Evolutionary conservation across 2,888 invertebrate species (phyloP).

Genomic region (Gari tellinella): DNA sequence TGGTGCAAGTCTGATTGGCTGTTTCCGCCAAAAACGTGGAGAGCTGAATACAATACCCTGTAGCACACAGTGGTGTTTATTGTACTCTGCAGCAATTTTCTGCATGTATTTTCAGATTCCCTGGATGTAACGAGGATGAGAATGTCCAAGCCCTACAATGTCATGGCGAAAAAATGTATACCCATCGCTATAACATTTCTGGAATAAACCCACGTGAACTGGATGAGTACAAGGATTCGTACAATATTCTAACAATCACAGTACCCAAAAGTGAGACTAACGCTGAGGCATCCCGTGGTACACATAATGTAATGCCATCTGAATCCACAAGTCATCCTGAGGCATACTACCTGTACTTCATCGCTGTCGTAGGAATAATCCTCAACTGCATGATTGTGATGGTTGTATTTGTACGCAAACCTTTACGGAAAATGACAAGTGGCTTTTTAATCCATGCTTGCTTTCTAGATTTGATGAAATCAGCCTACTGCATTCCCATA

Average conservation of each 20-base stretch:
- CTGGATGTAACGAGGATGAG: too few species aligned
- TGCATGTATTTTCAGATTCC: too few species aligned
- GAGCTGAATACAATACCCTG: too few species aligned
- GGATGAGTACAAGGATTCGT: slow-evolving; percentile 9
- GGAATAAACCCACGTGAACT: slow-evolving; percentile 17
- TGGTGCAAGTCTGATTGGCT: too few species aligned
- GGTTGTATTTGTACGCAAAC: slow-evolving; percentile 76
- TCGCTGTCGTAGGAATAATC: slow-evolving; percentile 79
- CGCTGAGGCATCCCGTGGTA: slow-evolving; percentile 9
- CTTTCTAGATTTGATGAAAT: slow-evolving; percentile 82
- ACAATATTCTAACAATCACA: neutral
- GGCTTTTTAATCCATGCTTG: slow-evolving; percentile 84
- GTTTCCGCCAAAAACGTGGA: too few species aligned
- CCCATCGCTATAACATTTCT: slow-evolving; percentile 18
- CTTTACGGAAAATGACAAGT: slow-evolving; percentile 81
- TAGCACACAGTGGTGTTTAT: too few species aligned
- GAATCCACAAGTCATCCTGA: slow-evolving; percentile 70
- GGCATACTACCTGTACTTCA: slow-evolving; percentile 82
- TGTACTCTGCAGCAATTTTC: too few species aligned
- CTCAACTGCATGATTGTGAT: slow-evolving; percentile 80
- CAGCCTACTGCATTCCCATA: slow-evolving; percentile 83
- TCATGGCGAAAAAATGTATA: slow-evolving; percentile 21
- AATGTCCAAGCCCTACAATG: neutral
- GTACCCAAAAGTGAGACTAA: slow-evolving; percentile 35
- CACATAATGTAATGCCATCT: slow-evolving; percentile 60